phyloP scores from a whole-genome alignment of 2,113 vertebrate genomes.

The Sinocyclocheilus anshuiensis region DNA sequence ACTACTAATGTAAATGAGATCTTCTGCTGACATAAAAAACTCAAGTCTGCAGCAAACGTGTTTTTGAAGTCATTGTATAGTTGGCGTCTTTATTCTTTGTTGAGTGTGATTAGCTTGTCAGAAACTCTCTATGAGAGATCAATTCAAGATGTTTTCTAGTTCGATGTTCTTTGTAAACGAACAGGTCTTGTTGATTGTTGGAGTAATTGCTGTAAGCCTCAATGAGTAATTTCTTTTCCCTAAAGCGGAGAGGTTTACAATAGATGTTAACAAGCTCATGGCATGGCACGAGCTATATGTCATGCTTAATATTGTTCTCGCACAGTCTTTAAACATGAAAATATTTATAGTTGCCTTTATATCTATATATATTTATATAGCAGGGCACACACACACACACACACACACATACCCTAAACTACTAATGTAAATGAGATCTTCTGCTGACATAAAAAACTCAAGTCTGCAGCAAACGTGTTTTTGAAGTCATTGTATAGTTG shows the following conservation, averaged over 20 bases:
- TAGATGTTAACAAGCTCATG: slow-evolving; percentile 41
- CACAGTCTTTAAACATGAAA: too few species aligned
- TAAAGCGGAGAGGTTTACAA: slow-evolving; percentile 32
- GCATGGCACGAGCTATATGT: slow-evolving; percentile 30
- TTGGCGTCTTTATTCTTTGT: not conserved
- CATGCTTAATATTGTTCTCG: too few species aligned
- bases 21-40: not conserved
- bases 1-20: not conserved
- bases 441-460: not conserved
- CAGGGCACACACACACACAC: too few species aligned
- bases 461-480: not conserved
- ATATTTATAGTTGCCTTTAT: too few species aligned
- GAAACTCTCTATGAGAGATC: slow-evolving; percentile 19
- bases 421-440: not conserved
- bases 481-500: not conserved
- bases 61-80: slow-evolving; percentile 13
- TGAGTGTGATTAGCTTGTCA: slow-evolving; percentile 1
- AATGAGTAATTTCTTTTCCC: slow-evolving; percentile 57
- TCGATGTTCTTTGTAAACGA: slow-evolving; percentile 35
- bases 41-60: not conserved
- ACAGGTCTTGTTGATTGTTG: slow-evolving; percentile 47
- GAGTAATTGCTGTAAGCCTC: slow-evolving; percentile 45
- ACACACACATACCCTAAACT: too few species aligned
- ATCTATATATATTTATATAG: too few species aligned
- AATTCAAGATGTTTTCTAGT: slow-evolving; percentile 40